These are phyloP conservation scores for Phymanthus crucifer DNA, from an alignment of 92 coral and sea anemone genomes.

Conservation along the genomic window DNA sequence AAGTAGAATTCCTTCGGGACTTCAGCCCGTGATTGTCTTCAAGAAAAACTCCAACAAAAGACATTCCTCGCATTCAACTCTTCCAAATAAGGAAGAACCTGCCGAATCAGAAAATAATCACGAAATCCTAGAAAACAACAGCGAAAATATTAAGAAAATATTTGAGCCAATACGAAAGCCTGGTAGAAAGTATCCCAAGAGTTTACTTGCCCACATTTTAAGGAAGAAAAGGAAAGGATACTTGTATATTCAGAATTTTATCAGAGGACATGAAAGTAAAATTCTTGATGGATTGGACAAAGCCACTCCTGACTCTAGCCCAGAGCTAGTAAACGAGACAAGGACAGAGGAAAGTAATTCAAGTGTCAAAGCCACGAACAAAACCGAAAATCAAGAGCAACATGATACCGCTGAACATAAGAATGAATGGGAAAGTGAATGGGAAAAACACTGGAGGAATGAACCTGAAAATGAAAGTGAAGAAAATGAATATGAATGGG, in stretches of 20 bases:
- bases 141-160: neutral
- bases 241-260: neutral
- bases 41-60: conserved; percentile 18
- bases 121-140: neutral
- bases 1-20: conserved; percentile 67
- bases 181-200: neutral
- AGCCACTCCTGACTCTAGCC: too few relatives aligned
- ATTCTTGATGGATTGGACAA: too few relatives aligned
- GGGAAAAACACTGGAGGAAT: neutral
- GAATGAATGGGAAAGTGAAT: conserved; percentile 6
- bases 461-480: neutral
- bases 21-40: conserved; percentile 80
- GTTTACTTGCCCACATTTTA: neutral
- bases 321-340: neutral
- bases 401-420: neutral
- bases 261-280: neutral
- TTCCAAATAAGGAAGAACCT: neutral
- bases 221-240: neutral
- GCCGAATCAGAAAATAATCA: neutral
- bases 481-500: conserved; percentile 4
- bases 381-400: neutral
- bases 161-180: neutral
- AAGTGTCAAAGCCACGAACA: conserved; percentile 7
- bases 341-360: neutral
- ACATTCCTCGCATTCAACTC: neutral